Percentiles rank a stretch among this genome's conserved stretches.
Evolutionary conservation across 2,888 invertebrate species (phyloP).

Genomic region (Diachrysia chrysitis): DNA sequence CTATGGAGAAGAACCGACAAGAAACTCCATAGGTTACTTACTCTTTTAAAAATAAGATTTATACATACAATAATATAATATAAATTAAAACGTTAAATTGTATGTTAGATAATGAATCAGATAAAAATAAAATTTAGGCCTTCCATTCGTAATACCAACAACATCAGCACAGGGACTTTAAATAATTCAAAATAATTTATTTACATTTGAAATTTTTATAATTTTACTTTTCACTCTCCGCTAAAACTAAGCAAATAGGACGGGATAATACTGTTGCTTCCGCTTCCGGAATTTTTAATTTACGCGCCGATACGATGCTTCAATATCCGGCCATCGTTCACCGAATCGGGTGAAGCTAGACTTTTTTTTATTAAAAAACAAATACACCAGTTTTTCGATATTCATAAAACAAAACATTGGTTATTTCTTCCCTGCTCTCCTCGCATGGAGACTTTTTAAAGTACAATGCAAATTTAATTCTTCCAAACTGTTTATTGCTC

Average conservation of each 20-base stretch:
- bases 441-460: background rate
- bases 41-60: too few species aligned
- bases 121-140: background rate
- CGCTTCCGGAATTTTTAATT: constrained; percentile 75
- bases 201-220: constrained; percentile 15
- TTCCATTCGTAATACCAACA: background rate
- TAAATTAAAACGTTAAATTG: background rate
- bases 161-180: background rate
- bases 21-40: too few species aligned
- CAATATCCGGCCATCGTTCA: constrained; percentile 72
- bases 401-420: constrained; percentile 55
- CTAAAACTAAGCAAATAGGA: constrained; percentile 61
- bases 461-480: constrained; percentile 5
- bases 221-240: constrained; percentile 31
- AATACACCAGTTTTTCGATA: constrained; percentile 42
- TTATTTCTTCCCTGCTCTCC: constrained; percentile 35
- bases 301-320: constrained; percentile 67
- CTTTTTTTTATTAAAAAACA: constrained; percentile 46
- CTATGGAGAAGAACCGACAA: too few species aligned
- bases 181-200: constrained; percentile 10
- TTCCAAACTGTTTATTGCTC: constrained; percentile 13
- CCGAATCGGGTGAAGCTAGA: constrained; percentile 49
- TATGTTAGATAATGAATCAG: background rate
- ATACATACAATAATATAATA: too few species aligned
- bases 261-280: constrained; percentile 57